Percentiles rank a stretch among this genome's conserved stretches.
Conservation (phyloP, 2,888 invertebrate species). For the Hipparchia sbordonii region DNA sequence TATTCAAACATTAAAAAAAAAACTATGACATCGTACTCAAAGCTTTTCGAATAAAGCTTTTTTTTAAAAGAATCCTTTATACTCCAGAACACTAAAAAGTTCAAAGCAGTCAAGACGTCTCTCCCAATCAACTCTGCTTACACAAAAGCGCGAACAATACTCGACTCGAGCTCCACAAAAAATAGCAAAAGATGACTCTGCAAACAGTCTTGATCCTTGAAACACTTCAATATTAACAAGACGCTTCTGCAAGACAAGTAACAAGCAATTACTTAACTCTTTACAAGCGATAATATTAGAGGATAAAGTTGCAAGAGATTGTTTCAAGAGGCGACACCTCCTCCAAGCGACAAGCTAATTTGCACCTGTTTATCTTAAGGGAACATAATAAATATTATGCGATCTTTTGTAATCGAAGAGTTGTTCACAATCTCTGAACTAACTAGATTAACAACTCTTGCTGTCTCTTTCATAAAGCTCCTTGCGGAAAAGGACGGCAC, state of each 20-base stretch:
- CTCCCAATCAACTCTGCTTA: slow-evolving; percentile 18
- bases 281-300: slow-evolving; percentile 30
- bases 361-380: neutral
- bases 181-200: slow-evolving; percentile 20
- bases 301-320: slow-evolving; percentile 11
- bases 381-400: too few relatives aligned
- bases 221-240: slow-evolving; percentile 33
- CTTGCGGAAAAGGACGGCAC: too few relatives aligned
- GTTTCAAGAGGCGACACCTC: neutral
- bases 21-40: neutral
- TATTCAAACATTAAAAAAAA: neutral
- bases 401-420: too few relatives aligned
- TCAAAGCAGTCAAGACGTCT: slow-evolving; percentile 16
- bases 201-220: slow-evolving; percentile 24
- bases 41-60: neutral
- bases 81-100: slow-evolving; percentile 7
- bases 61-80: neutral
- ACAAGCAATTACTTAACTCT: slow-evolving; percentile 40
- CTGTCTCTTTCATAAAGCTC: too few relatives aligned
- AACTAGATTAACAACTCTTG: too few relatives aligned
- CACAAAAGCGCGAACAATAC: slow-evolving; percentile 25
- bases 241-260: slow-evolving; percentile 30
- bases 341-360: neutral
- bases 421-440: too few relatives aligned
- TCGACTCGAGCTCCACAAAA: slow-evolving; percentile 7